Evolutionary conservation across 2,797 vertebrate species (phyloP).

Genomic region (Epinephelus malabaricus): DNA sequence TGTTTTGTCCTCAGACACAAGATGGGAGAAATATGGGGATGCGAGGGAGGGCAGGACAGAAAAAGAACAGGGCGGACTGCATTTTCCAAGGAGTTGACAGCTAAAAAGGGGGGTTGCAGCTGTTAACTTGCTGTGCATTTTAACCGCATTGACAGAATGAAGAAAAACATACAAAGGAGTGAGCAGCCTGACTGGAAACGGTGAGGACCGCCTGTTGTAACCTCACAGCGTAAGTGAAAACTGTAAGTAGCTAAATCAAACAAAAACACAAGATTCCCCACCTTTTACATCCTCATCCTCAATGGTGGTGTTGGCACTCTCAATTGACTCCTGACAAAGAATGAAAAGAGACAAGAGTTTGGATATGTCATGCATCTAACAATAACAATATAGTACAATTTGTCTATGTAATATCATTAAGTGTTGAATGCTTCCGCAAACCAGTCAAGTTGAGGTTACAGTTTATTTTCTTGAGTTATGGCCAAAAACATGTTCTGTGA

Average conservation of each 20-base stretch:
- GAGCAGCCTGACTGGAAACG: conserved; percentile 2
- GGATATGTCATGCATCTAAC: background rate
- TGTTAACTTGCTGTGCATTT: conserved; percentile 8
- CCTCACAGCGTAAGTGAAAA: background rate
- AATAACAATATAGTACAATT: background rate
- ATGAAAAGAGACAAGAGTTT: conserved; percentile 37
- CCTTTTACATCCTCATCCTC: conserved; percentile 98
- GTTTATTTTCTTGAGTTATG: too few species aligned
- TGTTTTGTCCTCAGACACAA: conserved; percentile 14
- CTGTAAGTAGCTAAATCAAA: background rate
- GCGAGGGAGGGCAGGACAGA: conserved; percentile 16
- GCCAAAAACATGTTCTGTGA: too few species aligned
- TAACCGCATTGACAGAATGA: conserved; percentile 17
- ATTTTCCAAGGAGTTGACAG: conserved; percentile 25
- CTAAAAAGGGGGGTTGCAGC: background rate
- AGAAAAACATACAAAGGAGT: conserved; percentile 22
- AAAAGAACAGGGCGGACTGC: conserved; percentile 33
- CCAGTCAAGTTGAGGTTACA: too few species aligned
- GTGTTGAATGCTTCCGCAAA: background rate
- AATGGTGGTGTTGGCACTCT: conserved; percentile 97
- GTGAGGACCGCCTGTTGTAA: background rate
- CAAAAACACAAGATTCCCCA: conserved; percentile 65
- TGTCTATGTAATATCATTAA: background rate
- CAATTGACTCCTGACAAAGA: conserved; percentile 91
- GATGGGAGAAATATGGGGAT: conserved; percentile 16